Base-by-base conservation (phyloP, 2,797 vertebrate species). In the Dipus sagitta region DNA sequence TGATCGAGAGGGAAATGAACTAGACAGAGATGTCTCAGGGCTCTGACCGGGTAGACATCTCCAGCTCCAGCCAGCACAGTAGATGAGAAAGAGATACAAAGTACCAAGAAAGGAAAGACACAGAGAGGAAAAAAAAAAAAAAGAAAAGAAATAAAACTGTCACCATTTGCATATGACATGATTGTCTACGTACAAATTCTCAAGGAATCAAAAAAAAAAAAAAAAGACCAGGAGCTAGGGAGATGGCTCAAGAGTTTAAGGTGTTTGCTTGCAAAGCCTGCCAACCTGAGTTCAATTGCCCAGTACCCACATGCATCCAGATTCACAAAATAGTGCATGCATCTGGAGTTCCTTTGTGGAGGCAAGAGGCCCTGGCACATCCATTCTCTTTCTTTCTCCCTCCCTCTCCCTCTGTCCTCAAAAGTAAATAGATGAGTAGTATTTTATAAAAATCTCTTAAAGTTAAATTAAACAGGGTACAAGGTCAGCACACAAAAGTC, bases 1-100 rank as follows among this genome's bases (percentile, higher is more conserved):
- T 10, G 21, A 1, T 74, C 0, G 3, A 90, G 26, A 3, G 1
- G 30, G 30, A 12, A 0, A 1, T 38, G 34, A 67, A 23, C 2
- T 6, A 68, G 17, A 34, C 24, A 32, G 70, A 74, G 52, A 12
- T 9, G 7, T 7, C 68, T 21, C 18, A 3, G 1, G 20, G 3
- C 20, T 87, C 32, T 17, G 13, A 75, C 13, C 21, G 24, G n/a
- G 52, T 52, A 32, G 24, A n/a, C 12, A 10, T 14, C 62, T 52
- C 26, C 47, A 60, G 52, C 70, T 38, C 68, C 14, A 62, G 24
- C 70, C 68, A 42, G n/a, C 11, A 26, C 0, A 12, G 9, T 64
- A 79, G 60, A 34, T 54, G 30, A 23, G 47, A 20, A 68, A 80
- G 38, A 47, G 76, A 42, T 23, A 52, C 38, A 70, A 23, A 14